phyloP scores from a whole-genome alignment of 2,888 invertebrate species.

The Clitarchus hookeri region DNA sequence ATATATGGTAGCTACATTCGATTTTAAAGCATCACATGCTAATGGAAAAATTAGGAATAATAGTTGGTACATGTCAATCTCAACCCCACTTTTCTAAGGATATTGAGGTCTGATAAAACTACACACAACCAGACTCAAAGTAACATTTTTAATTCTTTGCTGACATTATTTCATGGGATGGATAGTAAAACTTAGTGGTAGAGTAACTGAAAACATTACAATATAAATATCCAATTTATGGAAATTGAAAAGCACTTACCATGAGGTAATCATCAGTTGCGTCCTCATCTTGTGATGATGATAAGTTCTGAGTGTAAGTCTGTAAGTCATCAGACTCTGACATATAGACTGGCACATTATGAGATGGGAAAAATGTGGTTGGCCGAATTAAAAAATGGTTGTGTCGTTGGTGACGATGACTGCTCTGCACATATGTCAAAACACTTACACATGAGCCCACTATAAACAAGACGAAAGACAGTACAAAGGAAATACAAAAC shows the following conservation, averaged over 20 bases:
- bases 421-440: neutral
- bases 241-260: neutral
- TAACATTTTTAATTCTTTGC: too few species aligned
- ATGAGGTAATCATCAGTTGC: neutral
- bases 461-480: neutral
- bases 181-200: too few species aligned
- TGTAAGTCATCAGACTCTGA: constrained; percentile 61
- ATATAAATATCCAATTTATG: too few species aligned
- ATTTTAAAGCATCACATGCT: too few species aligned
- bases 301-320: neutral
- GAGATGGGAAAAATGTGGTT: constrained; percentile 86
- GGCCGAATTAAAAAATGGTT: constrained; percentile 56
- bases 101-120: too few species aligned
- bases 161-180: too few species aligned
- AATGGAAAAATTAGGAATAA: too few species aligned
- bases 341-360: constrained; percentile 79
- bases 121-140: too few species aligned
- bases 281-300: neutral
- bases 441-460: neutral
- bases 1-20: too few species aligned
- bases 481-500: neutral
- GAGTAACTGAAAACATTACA: too few species aligned
- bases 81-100: too few species aligned
- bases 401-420: constrained; percentile 30
- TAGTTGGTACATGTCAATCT: too few species aligned